Conservation (phyloP, 2,797 vertebrate species). For the Sebastes kiyomatsui region DNA sequence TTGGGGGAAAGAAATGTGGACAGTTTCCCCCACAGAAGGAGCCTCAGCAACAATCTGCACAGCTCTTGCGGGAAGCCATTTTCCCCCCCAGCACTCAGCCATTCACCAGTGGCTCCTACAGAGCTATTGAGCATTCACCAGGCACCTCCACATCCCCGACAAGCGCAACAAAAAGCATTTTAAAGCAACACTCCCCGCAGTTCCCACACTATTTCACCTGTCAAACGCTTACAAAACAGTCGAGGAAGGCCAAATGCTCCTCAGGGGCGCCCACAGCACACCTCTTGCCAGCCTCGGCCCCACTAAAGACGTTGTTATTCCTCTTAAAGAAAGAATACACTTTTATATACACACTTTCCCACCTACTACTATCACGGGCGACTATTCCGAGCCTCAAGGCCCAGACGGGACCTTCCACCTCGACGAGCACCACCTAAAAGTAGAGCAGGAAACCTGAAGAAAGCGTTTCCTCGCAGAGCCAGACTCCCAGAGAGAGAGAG, state of each 20-base stretch:
- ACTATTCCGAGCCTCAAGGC: conserved; percentile 36
- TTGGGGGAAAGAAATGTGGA: conserved; percentile 42
- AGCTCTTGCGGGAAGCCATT: conserved; percentile 67
- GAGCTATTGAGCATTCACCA: conserved; percentile 83
- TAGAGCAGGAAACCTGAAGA: conserved; percentile 37
- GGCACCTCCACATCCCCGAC: conserved; percentile 77
- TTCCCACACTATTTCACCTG: conserved; percentile 86
- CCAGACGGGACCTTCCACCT: conserved; percentile 57
- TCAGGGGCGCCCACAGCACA: conserved; percentile 68
- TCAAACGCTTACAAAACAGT: conserved; percentile 79
- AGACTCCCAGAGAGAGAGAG: conserved; percentile 31
- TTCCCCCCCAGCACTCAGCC: conserved; percentile 58
- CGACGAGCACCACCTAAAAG: conserved; percentile 42
- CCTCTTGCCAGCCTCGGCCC: conserved; percentile 77
- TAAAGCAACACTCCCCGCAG: conserved; percentile 75
- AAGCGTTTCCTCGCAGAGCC: conserved; percentile 42
- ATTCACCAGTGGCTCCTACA: conserved; percentile 77
- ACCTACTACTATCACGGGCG: conserved; percentile 46
- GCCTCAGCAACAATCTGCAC: conserved; percentile 63
- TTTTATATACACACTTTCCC: conserved; percentile 20
- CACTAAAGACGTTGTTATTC: conserved; percentile 65
- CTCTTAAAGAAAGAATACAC: conserved; percentile 60
- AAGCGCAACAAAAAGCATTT: conserved; percentile 81
- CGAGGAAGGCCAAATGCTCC: conserved; percentile 65
- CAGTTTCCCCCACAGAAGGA: conserved; percentile 49